Evolutionary conservation across 2,888 invertebrate genomes (phyloP), one percentile per base, ranked within the genome.

Genomic region (Leptogaster cylindrica): DNA sequence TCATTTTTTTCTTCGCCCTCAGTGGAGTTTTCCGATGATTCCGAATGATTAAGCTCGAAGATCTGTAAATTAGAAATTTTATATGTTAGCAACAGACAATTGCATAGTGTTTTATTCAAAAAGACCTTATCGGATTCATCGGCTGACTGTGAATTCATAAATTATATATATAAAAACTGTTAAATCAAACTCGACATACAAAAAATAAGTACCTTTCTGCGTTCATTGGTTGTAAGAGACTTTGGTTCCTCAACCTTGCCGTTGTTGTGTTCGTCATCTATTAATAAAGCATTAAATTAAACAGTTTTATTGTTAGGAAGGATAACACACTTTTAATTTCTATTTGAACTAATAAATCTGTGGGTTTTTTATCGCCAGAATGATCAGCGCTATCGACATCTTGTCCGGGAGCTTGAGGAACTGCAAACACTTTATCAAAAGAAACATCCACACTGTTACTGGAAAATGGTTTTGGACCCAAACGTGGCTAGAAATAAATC

Each of bases 401-500:
- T 70, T 78, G 79, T 58, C 80, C 87, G 0, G 91, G 91, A 1
- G 88, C 91, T 1, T 87, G 83, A 0, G 92, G 92, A 5, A 92
- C 92, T 0, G 89, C 89, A 78, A 92, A 92, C 20, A 92, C 90
- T 77, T 91, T 90, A 77, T 91, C 91, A 75, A 92, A 91, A 0
- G 88, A 89, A 75, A 91, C 90, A 73, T 90, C 89, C 66, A 89
- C 90, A 3, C 89, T 85, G 28, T 90, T 88, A 41, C 91, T 89
- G 6, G 92, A 91, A 79, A 93, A 93, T 23, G 92, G 92, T 78
- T 92, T 93, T n/a, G n/a, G n/a, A 41, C 91, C 89, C 6, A 91
- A 91, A 79, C 92, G 93, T 23, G 92, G 92, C 78, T 92, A 92
- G 73, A 75, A 71, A 70, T 66, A 73, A 67, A 67, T 10, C 23